These are phyloP conservation scores for Osmerus eperlanus DNA, from an alignment of 2,113 vertebrate species.

Conservation along the genomic window DNA sequence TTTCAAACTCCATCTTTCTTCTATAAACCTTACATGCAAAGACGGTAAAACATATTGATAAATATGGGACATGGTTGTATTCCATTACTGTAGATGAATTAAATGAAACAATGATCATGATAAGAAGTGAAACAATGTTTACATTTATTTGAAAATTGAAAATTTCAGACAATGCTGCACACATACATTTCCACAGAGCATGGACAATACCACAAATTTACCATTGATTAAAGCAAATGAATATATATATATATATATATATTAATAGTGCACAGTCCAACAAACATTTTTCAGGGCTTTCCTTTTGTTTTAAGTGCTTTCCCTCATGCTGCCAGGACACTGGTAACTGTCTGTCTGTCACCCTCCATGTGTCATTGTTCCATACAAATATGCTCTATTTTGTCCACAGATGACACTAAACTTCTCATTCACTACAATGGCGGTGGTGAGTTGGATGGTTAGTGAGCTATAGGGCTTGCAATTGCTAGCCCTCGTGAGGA, in stretches of 20 bases:
- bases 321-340: slow-evolving; percentile 26
- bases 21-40: no score
- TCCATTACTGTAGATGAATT: no score
- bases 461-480: slow-evolving; percentile 4
- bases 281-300: not conserved
- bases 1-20: no score
- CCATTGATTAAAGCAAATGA: no score
- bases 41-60: no score
- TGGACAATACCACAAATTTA: no score
- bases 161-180: no score
- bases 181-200: no score
- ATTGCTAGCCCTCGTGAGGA: not conserved
- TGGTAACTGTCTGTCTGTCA: slow-evolving; percentile 13
- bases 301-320: slow-evolving; percentile 23
- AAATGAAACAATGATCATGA: not conserved
- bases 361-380: slow-evolving; percentile 27
- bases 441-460: slow-evolving; percentile 69
- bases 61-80: no score
- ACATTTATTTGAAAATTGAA: no score
- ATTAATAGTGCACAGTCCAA: no score
- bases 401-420: slow-evolving; percentile 78
- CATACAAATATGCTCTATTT: slow-evolving; percentile 35
- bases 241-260: no score
- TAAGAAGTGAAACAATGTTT: not conserved
- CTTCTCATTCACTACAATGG: slow-evolving; percentile 61